phyloP scores from a whole-genome alignment of 2,797 vertebrate species.

The Lacerta bilineata region DNA sequence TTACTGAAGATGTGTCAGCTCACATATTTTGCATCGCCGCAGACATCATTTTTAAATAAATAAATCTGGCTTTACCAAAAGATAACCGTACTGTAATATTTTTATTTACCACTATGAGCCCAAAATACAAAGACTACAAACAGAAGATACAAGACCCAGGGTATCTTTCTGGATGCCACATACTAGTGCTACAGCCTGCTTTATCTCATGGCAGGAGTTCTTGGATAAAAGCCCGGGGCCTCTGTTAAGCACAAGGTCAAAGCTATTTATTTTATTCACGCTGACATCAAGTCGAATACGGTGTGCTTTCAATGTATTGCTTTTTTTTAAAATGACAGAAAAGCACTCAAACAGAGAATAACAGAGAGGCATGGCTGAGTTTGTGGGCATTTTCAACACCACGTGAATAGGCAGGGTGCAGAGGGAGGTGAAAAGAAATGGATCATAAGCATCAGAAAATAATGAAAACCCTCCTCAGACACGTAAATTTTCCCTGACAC shows the following conservation, averaged over 20 bases:
- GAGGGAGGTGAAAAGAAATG: neutral
- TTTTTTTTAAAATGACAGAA: neutral
- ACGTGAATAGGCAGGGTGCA: neutral
- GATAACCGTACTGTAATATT: neutral
- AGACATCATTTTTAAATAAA: neutral
- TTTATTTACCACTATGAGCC: neutral
- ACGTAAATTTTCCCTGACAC: neutral
- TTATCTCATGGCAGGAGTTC: neutral
- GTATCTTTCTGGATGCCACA: neutral
- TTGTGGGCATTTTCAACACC: neutral
- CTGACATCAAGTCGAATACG: conserved; percentile 9
- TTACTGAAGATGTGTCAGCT: neutral
- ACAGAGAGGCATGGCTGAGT: neutral
- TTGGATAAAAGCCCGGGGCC: neutral
- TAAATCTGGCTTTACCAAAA: no score
- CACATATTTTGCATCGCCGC: neutral
- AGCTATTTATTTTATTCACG: conserved; percentile 1
- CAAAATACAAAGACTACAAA: neutral
- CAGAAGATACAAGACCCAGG: neutral
- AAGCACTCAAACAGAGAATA: neutral
- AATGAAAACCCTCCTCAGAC: neutral
- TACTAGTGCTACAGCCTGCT: neutral
- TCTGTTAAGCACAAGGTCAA: conserved; percentile 2
- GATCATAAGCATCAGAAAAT: neutral
- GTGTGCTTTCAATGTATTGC: neutral